Evolutionary conservation across 2,113 vertebrate species (phyloP).

Genomic region (Phyllostomus discolor): DNA sequence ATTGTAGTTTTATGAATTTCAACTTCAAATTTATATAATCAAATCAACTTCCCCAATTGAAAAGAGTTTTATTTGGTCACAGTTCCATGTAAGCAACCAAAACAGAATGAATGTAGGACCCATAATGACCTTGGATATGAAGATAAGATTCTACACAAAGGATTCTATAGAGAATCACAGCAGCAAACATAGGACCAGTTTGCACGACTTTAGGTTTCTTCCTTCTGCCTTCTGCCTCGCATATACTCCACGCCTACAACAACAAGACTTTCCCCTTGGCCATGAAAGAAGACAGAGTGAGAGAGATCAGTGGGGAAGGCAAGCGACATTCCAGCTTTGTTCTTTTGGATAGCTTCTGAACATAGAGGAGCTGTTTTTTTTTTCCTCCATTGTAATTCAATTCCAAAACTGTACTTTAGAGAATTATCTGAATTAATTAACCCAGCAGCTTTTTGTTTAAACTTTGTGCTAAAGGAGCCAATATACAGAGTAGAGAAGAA

Average conservation of each 20-base stretch:
- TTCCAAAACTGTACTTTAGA: background rate
- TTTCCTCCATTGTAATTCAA: background rate
- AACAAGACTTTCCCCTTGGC: background rate
- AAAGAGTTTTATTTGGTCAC: conserved; percentile 53
- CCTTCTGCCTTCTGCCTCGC: conserved; percentile 50
- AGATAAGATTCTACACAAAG: conserved; percentile 67
- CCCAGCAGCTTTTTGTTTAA: background rate
- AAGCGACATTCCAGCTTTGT: background rate
- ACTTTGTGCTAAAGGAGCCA: background rate
- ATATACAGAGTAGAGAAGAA: background rate
- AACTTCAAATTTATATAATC: background rate
- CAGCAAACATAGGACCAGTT: conserved; percentile 63
- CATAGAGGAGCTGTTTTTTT: background rate
- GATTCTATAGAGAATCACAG: conserved; percentile 61
- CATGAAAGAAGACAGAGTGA: background rate
- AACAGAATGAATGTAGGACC: conserved; percentile 71
- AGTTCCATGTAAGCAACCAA: conserved; percentile 61
- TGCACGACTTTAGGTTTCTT: conserved; percentile 63
- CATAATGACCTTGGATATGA: conserved; percentile 61
- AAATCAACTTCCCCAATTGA: background rate
- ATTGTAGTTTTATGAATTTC: background rate
- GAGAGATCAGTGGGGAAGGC: background rate
- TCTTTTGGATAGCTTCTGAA: background rate
- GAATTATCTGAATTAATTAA: background rate
- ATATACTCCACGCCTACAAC: background rate